phyloP scores from a whole-genome alignment of 2,113 vertebrate genomes.

The Papio anubis region DNA sequence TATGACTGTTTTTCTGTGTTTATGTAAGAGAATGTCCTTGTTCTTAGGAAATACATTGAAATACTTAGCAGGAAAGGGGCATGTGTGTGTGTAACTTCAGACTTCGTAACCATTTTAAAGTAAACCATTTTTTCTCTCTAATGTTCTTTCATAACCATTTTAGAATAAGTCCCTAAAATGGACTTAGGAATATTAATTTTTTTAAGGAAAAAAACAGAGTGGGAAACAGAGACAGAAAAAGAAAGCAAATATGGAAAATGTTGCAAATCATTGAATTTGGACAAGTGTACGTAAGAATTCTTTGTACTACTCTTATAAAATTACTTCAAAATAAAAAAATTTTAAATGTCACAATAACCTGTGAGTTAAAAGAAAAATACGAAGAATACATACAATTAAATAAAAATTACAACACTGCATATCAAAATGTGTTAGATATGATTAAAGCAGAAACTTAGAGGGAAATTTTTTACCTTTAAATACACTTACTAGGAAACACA shows the following conservation, averaged over 20 bases:
- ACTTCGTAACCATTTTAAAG: too few species aligned
- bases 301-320: slow-evolving; percentile 3
- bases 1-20: background rate
- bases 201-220: background rate
- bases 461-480: slow-evolving; percentile 37
- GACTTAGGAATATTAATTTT: too few species aligned
- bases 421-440: background rate
- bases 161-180: background rate
- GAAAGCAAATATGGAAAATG: background rate
- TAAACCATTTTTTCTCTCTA: too few species aligned
- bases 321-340: background rate
- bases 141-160: too few species aligned
- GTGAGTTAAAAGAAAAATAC: background rate
- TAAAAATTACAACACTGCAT: background rate
- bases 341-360: background rate
- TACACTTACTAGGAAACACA: background rate
- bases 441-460: background rate
- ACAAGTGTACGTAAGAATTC: background rate
- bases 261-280: background rate
- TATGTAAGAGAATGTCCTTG: background rate
- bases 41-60: background rate
- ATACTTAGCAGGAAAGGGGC: background rate
- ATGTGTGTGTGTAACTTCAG: background rate
- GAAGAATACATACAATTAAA: background rate
- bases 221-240: background rate